Evolutionary conservation across 2,797 vertebrate genomes (phyloP), one percentile per base, ranked within the genome.

Genomic region (Sebastes diploproa): DNA sequence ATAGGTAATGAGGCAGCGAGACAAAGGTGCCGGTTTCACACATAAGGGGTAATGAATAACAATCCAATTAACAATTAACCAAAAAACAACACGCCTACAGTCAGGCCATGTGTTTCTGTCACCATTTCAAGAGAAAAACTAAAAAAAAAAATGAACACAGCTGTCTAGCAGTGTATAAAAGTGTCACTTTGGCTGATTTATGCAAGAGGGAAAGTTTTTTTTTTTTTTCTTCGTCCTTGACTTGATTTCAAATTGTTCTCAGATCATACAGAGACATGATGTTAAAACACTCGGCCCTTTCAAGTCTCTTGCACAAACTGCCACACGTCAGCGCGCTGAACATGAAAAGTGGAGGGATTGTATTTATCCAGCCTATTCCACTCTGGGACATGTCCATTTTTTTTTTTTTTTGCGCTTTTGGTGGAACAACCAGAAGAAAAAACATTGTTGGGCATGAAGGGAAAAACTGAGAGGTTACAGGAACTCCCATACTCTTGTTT

Each of bases 251-350:
- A 94, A 94, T 93, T 91, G 88, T 92, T 95, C 90, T 92, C 88
- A 90, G 92, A 90, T 93, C 88, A 89, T 25, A 83, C 70, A 4
- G 78, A 71, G 74, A 87, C 90, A 77, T 36, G 76, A 88, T 58
- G 85, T 88, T 83, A 75, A 93, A 95, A 95, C 93, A 95, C 76
- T 69, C 62, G 1, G 50, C 3, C 27, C 88, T 95, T 94, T 95
- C 88, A 93, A 88, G 86, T 90, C 65, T 66, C 22, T n/a, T 4
- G 14, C 56, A 62, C 77, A 77, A 90, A 87, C 81, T 75, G 86
- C 65, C 82, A 90, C 91, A 89, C 70, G 81, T 89, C 85, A 84
- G 60, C 32, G 6, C 1, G 72, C 50, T 23, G 72, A 88, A 91
- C 86, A 84, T 20, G 82, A 84, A 92, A 92, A 94, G 86, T 89